Base-by-base conservation (phyloP, 35 echinoderm and acorn worm genomes). In the Ptychodera flava region DNA sequence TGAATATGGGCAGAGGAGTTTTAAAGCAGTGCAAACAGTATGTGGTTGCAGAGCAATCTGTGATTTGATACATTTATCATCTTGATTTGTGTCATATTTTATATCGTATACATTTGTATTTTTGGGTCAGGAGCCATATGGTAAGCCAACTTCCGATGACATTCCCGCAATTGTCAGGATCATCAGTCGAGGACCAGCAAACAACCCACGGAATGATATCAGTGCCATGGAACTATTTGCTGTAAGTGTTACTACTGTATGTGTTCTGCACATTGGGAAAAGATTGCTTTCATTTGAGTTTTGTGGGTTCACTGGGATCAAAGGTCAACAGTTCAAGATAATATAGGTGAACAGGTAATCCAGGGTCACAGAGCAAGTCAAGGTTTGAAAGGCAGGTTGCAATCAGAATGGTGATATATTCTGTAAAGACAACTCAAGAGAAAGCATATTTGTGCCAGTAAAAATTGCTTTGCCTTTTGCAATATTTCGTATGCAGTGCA, bases 201-300 rank as follows among this genome's bases (percentile, higher is more conserved):
- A 86, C 31, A 91, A 37, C 76, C 85, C 38, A 28, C 93, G 95
- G 35, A 85, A 84, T 52, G 92, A 91, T 35, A 91, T 93, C 31
- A 93, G 95, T 80, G 36, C 89, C 28, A 77, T 91, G 35, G 95
- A 97, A 89, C 81, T 97, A 82, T 97, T 97, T 97, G 85, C 89
- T 6, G 95, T 97, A 85, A 97, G 95, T 92, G 36, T 81, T 16
- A 0, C 33, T 32, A 29, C 15, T 10, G 27, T 28, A 28, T 15
- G 31, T 82, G 16, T 32, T 82, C 16, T 15, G 32, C 16, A 16
- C 15, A 28, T 32, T 82, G 15, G 15, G 15, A 31, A 16, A 15
- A 15, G 80, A 31, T 32, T 28, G 16, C 32, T 15, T 28, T 82
- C 16, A 16, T 28, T 32, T 82, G 80, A 28, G 14, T 82, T 32